Base-by-base conservation (phyloP, 53 echinoderm and acorn worm genomes). In the Actinopyga echinites region DNA sequence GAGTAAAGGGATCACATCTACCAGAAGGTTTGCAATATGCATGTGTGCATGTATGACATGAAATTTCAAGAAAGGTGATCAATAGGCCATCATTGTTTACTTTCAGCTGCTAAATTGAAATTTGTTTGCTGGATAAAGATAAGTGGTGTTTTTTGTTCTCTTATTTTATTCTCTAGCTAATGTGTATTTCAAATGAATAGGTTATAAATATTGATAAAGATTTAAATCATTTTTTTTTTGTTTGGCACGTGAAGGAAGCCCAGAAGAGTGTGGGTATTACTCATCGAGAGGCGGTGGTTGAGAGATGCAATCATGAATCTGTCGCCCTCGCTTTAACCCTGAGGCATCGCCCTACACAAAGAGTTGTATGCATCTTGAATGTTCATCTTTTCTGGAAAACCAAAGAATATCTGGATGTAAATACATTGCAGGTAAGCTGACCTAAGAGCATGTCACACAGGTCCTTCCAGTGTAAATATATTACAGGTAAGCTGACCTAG, bases 321-420 rank as follows among this genome's bases (percentile, higher is more conserved):
- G 68, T 67, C 22, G 68, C 32, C 13, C 33, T 67, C 21, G 34
- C 37, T 33, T 19, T 38, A 3, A 67, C 68, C 31, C 34, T 67
- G 32, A 67, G 34, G 32, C 68, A 67, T 38, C 33, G 1, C 8
- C 31, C 5, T 22, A 67, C 31, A 4, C 20, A 35, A 11, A 30
- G 38, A 30, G 52, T 45, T 67, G 37, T 89, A 19, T 59, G 35
- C 1, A 54, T 89, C 0, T 73, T 67, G 6, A 89, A 89, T n/a
- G 81, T 89, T 52, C 90, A 89, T 57, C 43, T 88, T 6, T 36
- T 88, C 11, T 88, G 88, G 88, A 75, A 77, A 57, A 83, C 83
- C 19, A 33, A 32, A 20, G 64, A 83, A 33, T 83, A 74, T 12
- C 80, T 68, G n/a, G 90, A 89, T 65, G 79, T 89, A 19, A 89